Base-by-base conservation (phyloP, 1,140 invertebrate genomes). In the Holcopasites calliopsidis region DNA sequence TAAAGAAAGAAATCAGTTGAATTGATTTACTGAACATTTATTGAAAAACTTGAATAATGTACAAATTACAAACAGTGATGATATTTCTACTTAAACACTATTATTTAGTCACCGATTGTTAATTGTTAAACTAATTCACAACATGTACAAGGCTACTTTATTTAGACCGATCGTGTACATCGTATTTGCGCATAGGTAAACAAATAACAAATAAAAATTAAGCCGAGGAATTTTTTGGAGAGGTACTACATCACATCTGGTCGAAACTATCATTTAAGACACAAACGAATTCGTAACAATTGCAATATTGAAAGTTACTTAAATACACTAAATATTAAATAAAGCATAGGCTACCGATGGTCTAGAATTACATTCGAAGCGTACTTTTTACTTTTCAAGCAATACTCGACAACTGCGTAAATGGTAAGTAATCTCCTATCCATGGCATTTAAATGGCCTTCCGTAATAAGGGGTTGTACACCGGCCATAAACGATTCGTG, bases 391-490 rank as follows among this genome's bases (percentile, higher is more conserved):
- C 89, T 81, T 61, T 92, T 90, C 10, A 93, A 80, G 88, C 96
- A 97, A 86, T 94, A 93, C 89, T 96, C 94, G 66, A 97, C 93
- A 62, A 95, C 93, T 1, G 95, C 94, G 88, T 95, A 95, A 69
- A 97, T 91, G 68, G 94, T 93, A 55, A 94, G 87, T 47, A 98
- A 86, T 89, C 97, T 92, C 80, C 96, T 89, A 86, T 98, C 96
- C n/a, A 98, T 92, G 23, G 97, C 96, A 85, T 92, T 91, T 54
- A 95, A 94, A 90, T 98, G 96, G 23, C 93, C 92, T n/a, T 94
- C 90, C 7, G 94, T 95, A 21, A 97, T 92, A 5, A 98, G 88
- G 52, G 95, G 94, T 52, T 70, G 79, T 69, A 91, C 86, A 57
- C 85, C 74, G 1, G 89, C 93, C 90, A 33, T 94, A 84, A 60